Evolutionary conservation across 35 echinoderm and acorn worm genomes (phyloP).

Genomic region (Nesometra sesokonis): DNA sequence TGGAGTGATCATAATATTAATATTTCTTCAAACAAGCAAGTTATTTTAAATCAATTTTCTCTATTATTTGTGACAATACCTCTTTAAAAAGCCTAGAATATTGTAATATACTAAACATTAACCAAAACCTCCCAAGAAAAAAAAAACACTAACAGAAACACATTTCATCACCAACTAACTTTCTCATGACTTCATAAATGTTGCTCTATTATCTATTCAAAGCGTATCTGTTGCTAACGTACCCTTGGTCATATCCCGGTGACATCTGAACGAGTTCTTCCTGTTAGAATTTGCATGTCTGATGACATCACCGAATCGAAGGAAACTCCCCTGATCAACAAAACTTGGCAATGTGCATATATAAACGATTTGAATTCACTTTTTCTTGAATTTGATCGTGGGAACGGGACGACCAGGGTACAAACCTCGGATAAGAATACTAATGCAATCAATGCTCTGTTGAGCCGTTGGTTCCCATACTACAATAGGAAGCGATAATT

Average conservation of each 20-base stretch:
- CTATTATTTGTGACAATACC: too few species aligned
- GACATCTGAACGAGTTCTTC: neutral
- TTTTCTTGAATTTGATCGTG: neutral
- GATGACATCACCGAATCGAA: neutral
- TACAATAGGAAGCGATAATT: neutral
- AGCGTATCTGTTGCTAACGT: neutral
- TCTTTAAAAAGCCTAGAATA: too few species aligned
- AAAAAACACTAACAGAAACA: too few species aligned
- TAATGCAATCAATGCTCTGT: neutral
- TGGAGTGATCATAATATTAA: too few species aligned
- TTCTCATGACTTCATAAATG: neutral
- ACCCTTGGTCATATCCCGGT: neutral
- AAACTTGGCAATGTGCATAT: neutral
- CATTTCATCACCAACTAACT: too few species aligned
- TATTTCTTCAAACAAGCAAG: too few species aligned
- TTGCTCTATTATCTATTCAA: neutral
- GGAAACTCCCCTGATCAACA: neutral
- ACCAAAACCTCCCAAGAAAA: too few species aligned
- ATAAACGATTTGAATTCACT: neutral
- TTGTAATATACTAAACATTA: too few species aligned
- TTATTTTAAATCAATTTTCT: too few species aligned
- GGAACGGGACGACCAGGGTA: neutral
- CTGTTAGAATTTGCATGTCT: neutral
- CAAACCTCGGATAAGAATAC: neutral
- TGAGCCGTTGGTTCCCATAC: neutral